A percentile compares a stretch with the other conserved stretches of the same genome.
Conservation (phyloP, 2,797 vertebrate species). For the Peromyscus melanophrys region DNA sequence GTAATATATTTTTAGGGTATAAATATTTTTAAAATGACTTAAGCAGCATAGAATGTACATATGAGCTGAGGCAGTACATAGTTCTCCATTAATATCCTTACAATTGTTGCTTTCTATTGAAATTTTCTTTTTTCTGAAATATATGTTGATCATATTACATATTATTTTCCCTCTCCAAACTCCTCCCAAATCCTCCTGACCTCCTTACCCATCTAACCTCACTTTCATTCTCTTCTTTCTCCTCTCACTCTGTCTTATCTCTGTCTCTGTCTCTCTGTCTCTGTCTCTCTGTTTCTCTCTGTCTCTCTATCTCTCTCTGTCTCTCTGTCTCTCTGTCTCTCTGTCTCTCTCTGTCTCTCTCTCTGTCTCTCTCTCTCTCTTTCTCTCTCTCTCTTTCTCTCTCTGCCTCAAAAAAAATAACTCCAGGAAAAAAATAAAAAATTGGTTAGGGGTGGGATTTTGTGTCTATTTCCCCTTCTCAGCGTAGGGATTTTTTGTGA, state of each 20-base stretch:
- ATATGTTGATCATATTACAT: neutral
- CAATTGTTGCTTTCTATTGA: neutral
- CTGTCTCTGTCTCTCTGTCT: neutral
- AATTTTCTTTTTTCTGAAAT: neutral
- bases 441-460: neutral
- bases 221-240: neutral
- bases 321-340: neutral
- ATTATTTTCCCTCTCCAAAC: neutral
- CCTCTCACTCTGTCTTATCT: neutral
- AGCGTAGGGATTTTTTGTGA: neutral
- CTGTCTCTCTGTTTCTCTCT: no score
- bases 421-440: neutral
- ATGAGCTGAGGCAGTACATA: neutral
- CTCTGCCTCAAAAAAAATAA: neutral
- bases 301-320: no score
- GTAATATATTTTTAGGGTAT: neutral
- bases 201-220: neutral
- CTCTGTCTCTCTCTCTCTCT: no score
- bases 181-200: no score
- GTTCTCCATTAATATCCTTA: neutral
- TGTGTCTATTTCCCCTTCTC: neutral
- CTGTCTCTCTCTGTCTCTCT: neutral
- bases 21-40: neutral
- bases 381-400: no score
- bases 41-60: neutral